A percentile compares a stretch with the other conserved stretches of the same genome.
These are phyloP conservation scores for Caenorhabditis latens DNA, from an alignment of 1,140 invertebrate genomes.

Conservation along the genomic window DNA sequence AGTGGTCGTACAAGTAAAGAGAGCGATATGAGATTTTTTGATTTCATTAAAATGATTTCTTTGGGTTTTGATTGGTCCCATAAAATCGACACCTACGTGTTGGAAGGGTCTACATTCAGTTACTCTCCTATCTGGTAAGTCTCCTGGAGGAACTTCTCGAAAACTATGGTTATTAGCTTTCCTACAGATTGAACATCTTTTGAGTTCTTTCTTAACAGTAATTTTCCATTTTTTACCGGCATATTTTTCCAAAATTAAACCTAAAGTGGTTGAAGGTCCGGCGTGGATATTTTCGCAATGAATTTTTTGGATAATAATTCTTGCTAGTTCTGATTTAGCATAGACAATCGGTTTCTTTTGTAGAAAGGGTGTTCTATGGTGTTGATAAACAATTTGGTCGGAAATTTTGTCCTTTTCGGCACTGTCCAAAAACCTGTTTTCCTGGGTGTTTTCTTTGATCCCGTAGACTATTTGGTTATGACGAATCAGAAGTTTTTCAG, in stretches of 20 bases:
- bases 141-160: slow-evolving; percentile 48
- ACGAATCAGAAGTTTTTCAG: neutral
- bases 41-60: slow-evolving; percentile 47
- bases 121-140: slow-evolving; percentile 60
- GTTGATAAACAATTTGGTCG: slow-evolving; percentile 9
- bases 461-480: neutral
- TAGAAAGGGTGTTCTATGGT: neutral
- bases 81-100: slow-evolving; percentile 45
- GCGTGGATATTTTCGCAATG: neutral
- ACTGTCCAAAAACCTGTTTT: neutral
- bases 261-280: neutral
- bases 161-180: neutral
- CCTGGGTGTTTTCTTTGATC: neutral
- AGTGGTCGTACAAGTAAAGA: slow-evolving; percentile 39
- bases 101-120: slow-evolving; percentile 51
- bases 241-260: neutral
- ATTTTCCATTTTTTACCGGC: neutral
- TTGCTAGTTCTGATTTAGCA: neutral
- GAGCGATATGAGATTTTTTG: slow-evolving; percentile 28
- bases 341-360: neutral
- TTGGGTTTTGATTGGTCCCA: slow-evolving; percentile 32
- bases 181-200: slow-evolving; percentile 50
- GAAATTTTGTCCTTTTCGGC: neutral
- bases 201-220: slow-evolving; percentile 40
- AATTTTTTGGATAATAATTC: neutral